These are phyloP conservation scores for Lycia hirtaria DNA, from an alignment of 2,888 invertebrate species.

Conservation along the genomic window DNA sequence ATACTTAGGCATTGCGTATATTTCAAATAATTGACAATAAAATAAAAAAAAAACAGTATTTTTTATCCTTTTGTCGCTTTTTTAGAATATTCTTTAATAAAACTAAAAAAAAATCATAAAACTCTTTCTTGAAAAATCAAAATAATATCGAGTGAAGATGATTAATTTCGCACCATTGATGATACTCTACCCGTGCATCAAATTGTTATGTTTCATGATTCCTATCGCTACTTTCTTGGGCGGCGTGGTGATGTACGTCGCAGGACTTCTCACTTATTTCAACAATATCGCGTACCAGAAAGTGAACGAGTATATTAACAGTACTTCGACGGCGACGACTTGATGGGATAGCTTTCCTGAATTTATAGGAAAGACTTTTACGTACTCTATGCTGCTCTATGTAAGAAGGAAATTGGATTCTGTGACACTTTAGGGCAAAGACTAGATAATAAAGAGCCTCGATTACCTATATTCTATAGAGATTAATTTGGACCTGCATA, in stretches of 20 bases:
- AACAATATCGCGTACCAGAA: conserved; percentile 48
- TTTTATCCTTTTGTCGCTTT: conserved; percentile 13
- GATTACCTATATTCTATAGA: too few relatives aligned
- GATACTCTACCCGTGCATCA: conserved; percentile 58
- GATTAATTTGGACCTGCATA: too few relatives aligned
- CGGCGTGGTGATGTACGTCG: conserved; percentile 54
- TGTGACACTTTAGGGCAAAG: too few relatives aligned
- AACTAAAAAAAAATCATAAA: background rate
- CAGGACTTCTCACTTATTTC: conserved; percentile 49
- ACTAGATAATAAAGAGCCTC: too few relatives aligned
- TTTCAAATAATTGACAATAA: background rate
- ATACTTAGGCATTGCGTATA: too few relatives aligned
- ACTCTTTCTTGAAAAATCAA: background rate
- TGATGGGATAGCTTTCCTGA: background rate
- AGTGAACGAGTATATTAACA: conserved; percentile 50
- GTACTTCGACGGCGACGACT: conserved; percentile 35
- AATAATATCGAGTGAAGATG: conserved; percentile 33
- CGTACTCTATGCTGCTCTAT: too few relatives aligned
- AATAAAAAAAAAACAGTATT: background rate
- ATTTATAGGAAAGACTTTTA: too few relatives aligned
- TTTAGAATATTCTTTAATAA: conserved; percentile 2
- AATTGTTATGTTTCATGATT: conserved; percentile 62
- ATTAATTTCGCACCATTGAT: conserved; percentile 55
- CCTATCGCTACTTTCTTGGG: conserved; percentile 58
- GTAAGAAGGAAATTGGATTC: too few relatives aligned